Base-by-base conservation (phyloP, 2,113 vertebrate genomes). In the Hucho hucho region DNA sequence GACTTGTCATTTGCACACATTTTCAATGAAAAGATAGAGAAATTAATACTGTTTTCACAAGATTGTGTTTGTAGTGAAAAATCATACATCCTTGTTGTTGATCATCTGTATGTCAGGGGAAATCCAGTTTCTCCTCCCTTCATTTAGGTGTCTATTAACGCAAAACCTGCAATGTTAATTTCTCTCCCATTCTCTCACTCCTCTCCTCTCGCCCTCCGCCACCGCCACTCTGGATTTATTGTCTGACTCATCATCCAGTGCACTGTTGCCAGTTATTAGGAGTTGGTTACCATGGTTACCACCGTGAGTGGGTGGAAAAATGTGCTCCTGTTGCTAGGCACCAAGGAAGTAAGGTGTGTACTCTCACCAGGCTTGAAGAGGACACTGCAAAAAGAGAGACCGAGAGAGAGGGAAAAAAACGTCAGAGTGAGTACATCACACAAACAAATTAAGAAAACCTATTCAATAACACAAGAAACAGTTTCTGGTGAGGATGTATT, bases 321-420 rank as follows among this genome's bases (percentile, higher is more conserved):
- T 84, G 89, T 87, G 85, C 93, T 93, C 88, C 79, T 79, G 93
- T 94, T 94, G 94, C 94, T 83, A 87, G 75, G 93, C 91, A 93
- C 90, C 79, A 81, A 91, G 75, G 90, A 91, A 93, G 91, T 91
- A 93, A 88, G 89, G 85, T 91, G 91, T 90, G 90, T 78, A 85
- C 83, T 87, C 93, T 99, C 96, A 99, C 98, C 98, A 99, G 81
- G 98, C 98, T 93, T 98, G 97, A 83, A 98, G 94, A 84, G 98
- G 98, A 94, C 98, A 99, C 98, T 99, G 93, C 12, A 79, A 80
- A n/a, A 70, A 89, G 77, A 76, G 81, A 71, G 74, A 77, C 76
- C 86, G 70, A 89, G 77, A 76, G 79, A 69, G 73, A 78, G 77
- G 86, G 72, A 63, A 22, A 56, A 32, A 76, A 43, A 80, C 24